These are phyloP conservation scores for Notarius lentiginosus DNA, from an alignment of 2,113 vertebrate genomes.

Conservation along the genomic window DNA sequence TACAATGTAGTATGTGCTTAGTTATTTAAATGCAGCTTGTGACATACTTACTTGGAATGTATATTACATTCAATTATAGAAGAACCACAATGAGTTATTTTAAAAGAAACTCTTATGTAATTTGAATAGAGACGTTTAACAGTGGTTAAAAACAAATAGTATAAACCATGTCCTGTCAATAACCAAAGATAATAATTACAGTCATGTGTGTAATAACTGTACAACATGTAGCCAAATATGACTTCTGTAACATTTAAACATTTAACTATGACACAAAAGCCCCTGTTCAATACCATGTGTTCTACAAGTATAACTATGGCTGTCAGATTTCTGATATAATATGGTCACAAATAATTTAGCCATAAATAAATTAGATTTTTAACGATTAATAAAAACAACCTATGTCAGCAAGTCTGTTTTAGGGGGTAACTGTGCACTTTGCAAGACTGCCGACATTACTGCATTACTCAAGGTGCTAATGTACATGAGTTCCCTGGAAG, in stretches of 20 bases:
- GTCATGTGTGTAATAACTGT: not conserved
- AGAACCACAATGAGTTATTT: no score
- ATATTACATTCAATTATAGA: no score
- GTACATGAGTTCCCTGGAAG: not conserved
- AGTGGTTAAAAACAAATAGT: not conserved
- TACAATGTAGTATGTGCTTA: no score
- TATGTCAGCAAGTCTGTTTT: not conserved
- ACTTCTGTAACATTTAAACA: not conserved
- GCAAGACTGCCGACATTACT: not conserved
- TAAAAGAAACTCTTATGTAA: not conserved
- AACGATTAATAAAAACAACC: not conserved
- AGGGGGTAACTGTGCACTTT: not conserved
- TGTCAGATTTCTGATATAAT: not conserved
- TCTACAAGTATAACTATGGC: no score
- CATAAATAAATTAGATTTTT: not conserved
- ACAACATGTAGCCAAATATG: not conserved
- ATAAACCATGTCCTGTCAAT: not conserved
- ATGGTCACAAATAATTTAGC: not conserved
- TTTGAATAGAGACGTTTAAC: not conserved
- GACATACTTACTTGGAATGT: no score
- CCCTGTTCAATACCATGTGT: not conserved
- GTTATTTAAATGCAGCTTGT: no score
- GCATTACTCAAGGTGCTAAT: not conserved
- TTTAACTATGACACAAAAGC: not conserved
- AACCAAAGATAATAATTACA: not conserved